Evolutionary conservation across 2,113 vertebrate species (phyloP), one percentile per base, ranked within the genome.

Genomic region (Megaceryle maxima): DNA sequence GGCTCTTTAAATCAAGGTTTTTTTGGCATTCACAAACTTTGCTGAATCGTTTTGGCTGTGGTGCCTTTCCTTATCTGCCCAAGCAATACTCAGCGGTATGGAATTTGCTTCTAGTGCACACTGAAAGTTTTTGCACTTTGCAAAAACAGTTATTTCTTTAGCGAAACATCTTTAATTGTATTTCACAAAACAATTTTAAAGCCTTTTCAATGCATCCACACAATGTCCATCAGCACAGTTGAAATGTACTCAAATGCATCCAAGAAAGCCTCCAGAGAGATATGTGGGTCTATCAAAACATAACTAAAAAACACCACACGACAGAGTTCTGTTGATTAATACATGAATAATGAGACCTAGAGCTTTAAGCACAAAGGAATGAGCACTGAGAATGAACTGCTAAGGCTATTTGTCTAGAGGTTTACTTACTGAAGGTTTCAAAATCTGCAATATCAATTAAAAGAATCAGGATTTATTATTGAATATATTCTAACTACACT

Each of bases 81-180:
- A 93, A 94, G 90, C 57, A 96, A 96, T 96, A 97, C 77, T 97
- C 95, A 96, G 77, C 90, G 84, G 86, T 79, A 84, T 91, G 96
- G 96, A 97, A 97, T 97, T 96, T 92, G 88, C 86, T 96, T 90
- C 92, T 53, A 96, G 57, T 44, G 69, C 83, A 92, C 1, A 11
- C 64, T 66, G 81, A 48, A 85, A 93, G 73, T 28, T 41, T 87
- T 79, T 93, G 88, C 69, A 62, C 39, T 92, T 92, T 93, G 88
- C 77, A 96, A 92, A 96, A 93, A 3, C 16, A 70, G 81, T 96
- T 73, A 94, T 62, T 92, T 75, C 85, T 68, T 80, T 9, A 87
- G 80, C 1, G 37, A 93, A 89, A 72, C 37, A 41, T 84, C 59
- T 93, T 84, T 82, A 62, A 68, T 53, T 88, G 68, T 87, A 64